Base-by-base conservation (phyloP, 2,888 invertebrate genomes). In the Plusia festucae region DNA sequence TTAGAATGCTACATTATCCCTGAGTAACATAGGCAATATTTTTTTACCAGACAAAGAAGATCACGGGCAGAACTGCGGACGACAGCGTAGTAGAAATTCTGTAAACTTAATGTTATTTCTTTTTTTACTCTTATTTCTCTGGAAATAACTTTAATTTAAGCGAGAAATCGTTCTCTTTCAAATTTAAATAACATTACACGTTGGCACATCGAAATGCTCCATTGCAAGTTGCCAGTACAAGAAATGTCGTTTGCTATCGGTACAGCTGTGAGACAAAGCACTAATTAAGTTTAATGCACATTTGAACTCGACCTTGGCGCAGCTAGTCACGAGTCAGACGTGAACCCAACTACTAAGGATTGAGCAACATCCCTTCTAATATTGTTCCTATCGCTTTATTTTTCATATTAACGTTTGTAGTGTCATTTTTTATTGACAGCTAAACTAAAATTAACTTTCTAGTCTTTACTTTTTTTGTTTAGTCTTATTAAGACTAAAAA, bases 341-440 rank as follows among this genome's bases (percentile, higher is more conserved):
- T 74, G 71, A 76, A 73, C 74, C 66, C 56, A 61, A 64, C 60
- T 65, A 63, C 57, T 63, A 51, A 34, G 27, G 27, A 69, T 89
- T 86, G 77, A 72, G 85, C 79, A 89, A 89, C 78, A 73, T 82
- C 86, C 88, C 86, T 88, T 89, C 88, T 86, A 87, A 85, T 81
- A 78, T 73, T 67, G 72, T 80, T 85, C 76, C 79, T 79, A 77
- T 59, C 72, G 62, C 65, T 76, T 70, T 60, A 68, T 70, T 75
- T n/a, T 73, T 62, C 30, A 60, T 67, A 51, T 62, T 30, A 44
- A 61, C 67, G 44, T 34, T 18, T 32, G 20, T 32, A 51, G 44
- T 60, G 56, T 18, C 22, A 59, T 73, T 11, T 54, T 52, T 64
- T 58, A 53, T 55, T 22, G 30, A 30, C 30, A 30, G 30, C 30